Conservation (phyloP, 2,113 vertebrate genomes). For the Upupa epops region DNA sequence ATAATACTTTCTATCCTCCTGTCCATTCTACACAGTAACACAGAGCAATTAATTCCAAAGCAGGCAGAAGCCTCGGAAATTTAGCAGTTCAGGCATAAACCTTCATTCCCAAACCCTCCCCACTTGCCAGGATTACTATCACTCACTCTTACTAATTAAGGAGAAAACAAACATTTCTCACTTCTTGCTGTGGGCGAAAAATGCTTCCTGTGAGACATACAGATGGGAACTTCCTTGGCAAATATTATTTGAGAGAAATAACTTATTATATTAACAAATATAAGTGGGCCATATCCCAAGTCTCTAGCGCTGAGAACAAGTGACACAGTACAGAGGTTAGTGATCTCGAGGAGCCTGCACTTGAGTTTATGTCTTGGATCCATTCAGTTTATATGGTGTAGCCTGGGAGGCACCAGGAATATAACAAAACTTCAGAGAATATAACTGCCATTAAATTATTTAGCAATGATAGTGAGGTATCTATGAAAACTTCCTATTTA, state of each 20-base stretch:
- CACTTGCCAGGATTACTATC: not conserved
- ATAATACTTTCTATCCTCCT: not conserved
- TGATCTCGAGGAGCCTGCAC: not conserved
- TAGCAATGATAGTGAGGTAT: not conserved
- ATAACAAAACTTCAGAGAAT: not conserved
- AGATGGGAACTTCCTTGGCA: not conserved
- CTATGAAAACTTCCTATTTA: not conserved
- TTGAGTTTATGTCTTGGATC: not conserved
- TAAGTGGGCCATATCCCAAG: not conserved
- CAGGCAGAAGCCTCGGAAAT: not conserved
- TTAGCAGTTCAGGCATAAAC: not conserved
- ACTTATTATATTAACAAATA: not conserved
- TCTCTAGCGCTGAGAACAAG: not conserved
- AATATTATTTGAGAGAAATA: not conserved
- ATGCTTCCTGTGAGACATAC: not conserved
- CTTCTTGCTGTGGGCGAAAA: not conserved
- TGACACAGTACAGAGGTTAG: not conserved
- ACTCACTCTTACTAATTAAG: not conserved
- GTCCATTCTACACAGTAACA: not conserved
- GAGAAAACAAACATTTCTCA: not conserved
- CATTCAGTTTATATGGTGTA: not conserved
- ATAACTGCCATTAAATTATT: not conserved
- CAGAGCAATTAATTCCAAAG: not conserved
- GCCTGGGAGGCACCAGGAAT: not conserved
- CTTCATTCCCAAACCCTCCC: not conserved